Percentiles rank a stretch among this genome's conserved stretches.
Evolutionary conservation across 2,113 vertebrate genomes (phyloP).

Genomic region (Oryctolagus cuniculus): mOryCun1.1 NC_091445.1:56449001-56449500

Average conservation of each 20-base stretch:
- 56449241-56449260: background rate
- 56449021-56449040: background rate
- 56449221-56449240: background rate
- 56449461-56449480: no score
- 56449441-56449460: no score
- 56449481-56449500: no score
- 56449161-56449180: background rate
- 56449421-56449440: no score
- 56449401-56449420: no score
- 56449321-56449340: no score
- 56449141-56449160: background rate
- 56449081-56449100: background rate
- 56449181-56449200: background rate
- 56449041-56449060: background rate
- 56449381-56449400: no score
- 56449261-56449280: background rate
- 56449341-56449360: no score
- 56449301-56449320: no score
- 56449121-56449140: background rate
- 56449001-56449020: background rate
- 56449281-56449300: background rate
- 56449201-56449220: background rate
- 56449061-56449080: background rate
- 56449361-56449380: no score
- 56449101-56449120: background rate